Evolutionary conservation across 2,888 invertebrate species (phyloP).

Genomic region (Polymixis flavicincta): DNA sequence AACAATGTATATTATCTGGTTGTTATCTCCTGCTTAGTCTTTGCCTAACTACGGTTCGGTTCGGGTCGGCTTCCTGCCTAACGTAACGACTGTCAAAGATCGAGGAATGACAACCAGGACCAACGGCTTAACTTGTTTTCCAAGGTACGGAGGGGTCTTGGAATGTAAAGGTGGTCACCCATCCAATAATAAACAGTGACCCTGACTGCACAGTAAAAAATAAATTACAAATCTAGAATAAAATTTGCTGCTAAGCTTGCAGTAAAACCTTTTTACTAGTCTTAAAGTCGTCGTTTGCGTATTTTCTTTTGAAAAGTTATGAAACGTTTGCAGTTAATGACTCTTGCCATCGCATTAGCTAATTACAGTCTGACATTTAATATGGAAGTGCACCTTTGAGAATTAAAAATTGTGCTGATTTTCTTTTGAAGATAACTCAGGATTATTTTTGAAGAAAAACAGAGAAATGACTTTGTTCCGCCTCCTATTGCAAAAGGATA

Average conservation of each 20-base stretch:
- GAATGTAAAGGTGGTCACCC: too few species aligned
- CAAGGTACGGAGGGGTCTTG: too few species aligned
- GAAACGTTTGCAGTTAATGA: slow-evolving; percentile 19
- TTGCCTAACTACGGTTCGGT: too few species aligned
- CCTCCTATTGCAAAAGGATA: too few species aligned
- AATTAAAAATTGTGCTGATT: not conserved
- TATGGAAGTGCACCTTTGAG: slow-evolving; percentile 11
- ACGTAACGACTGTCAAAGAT: too few species aligned
- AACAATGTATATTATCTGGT: too few species aligned
- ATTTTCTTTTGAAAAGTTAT: slow-evolving; percentile 20
- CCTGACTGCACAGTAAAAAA: too few species aligned
- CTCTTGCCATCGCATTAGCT: slow-evolving; percentile 26
- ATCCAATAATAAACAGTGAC: too few species aligned
- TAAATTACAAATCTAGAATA: not conserved
- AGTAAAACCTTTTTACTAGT: slow-evolving; percentile 1
- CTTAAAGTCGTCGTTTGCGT: slow-evolving; percentile 3
- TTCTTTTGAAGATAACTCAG: not conserved
- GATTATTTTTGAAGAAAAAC: not conserved
- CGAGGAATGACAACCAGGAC: too few species aligned
- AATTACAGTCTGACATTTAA: slow-evolving; percentile 30
- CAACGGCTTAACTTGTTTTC: too few species aligned
- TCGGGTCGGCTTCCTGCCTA: too few species aligned
- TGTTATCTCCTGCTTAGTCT: too few species aligned
- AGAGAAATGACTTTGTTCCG: not conserved
- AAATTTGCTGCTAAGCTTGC: not conserved